phyloP scores from a whole-genome alignment of 2,113 vertebrate genomes.

The Colistium nudipinnis region DNA sequence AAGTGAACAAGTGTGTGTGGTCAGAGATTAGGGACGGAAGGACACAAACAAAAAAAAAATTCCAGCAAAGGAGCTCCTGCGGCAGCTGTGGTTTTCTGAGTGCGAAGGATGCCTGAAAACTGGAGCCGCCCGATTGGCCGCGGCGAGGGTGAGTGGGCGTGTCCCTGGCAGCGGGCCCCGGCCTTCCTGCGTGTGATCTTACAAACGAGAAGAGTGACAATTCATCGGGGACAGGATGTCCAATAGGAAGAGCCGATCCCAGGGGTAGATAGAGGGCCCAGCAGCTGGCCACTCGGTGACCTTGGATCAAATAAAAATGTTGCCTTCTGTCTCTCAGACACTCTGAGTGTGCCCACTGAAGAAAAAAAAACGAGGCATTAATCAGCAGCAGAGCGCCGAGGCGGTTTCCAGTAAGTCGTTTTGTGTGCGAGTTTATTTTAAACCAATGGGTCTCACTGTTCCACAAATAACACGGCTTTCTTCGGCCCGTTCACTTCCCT shows the following conservation, averaged over 20 bases:
- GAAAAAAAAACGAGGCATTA: slow-evolving; percentile 55
- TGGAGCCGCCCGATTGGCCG: slow-evolving; percentile 82
- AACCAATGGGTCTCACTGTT: slow-evolving; percentile 68
- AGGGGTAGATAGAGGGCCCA: slow-evolving; percentile 56
- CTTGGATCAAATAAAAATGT: slow-evolving; percentile 69
- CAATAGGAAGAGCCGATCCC: slow-evolving; percentile 73
- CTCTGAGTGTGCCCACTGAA: slow-evolving; percentile 49
- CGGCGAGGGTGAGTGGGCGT: slow-evolving; percentile 71
- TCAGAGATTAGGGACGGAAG: slow-evolving; percentile 79
- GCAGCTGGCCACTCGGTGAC: slow-evolving; percentile 69
- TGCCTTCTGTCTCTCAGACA: slow-evolving; percentile 52
- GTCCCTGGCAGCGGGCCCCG: slow-evolving; percentile 80
- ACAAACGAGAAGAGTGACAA: slow-evolving; percentile 78
- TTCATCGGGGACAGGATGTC: slow-evolving; percentile 76
- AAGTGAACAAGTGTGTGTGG: slow-evolving; percentile 76
- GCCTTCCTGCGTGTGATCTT: slow-evolving; percentile 81
- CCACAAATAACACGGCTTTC: slow-evolving; percentile 77
- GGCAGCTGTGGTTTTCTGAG: slow-evolving; percentile 81
- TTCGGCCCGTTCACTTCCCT: slow-evolving; percentile 69
- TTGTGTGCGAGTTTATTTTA: slow-evolving; percentile 72
- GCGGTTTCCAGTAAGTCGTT: slow-evolving; percentile 73
- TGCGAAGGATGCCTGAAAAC: slow-evolving; percentile 83
- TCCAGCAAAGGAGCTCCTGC: slow-evolving; percentile 75
- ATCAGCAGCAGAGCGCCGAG: slow-evolving; percentile 61
- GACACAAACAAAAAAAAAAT: slow-evolving; percentile 68